Conservation (phyloP, 1,140 invertebrate species). For the Belonocnema kinseyi region DNA sequence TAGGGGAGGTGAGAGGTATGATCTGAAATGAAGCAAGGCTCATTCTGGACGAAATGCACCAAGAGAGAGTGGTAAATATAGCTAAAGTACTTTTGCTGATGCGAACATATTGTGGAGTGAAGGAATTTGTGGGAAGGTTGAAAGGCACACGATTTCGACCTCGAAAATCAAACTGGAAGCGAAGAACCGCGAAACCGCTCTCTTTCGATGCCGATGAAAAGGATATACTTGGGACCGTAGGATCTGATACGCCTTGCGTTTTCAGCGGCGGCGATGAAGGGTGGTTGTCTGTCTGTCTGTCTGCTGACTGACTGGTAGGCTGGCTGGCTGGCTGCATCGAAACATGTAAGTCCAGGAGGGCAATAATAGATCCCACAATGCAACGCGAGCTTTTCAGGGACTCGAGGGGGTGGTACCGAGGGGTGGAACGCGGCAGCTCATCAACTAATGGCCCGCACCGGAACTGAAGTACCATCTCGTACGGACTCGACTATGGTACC, state of each 20-base stretch:
- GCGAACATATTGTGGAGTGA: constrained; percentile 16
- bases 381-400: constrained; percentile 68
- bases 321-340: constrained; percentile 61
- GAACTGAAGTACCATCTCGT: constrained; percentile 66
- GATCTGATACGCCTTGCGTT: constrained; percentile 47
- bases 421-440: constrained; percentile 65
- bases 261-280: constrained; percentile 45
- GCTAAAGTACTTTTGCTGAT: too few species aligned
- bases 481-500: constrained; percentile 55
- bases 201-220: constrained; percentile 53
- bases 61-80: too few species aligned
- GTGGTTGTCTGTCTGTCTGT: constrained; percentile 46
- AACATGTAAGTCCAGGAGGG: constrained; percentile 69
- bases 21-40: too few species aligned
- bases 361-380: constrained; percentile 74
- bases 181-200: constrained; percentile 56
- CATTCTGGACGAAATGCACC: neutral
- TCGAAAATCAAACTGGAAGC: constrained; percentile 50
- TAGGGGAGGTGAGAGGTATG: too few species aligned
- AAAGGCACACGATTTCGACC: constrained; percentile 24
- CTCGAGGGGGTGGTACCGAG: constrained; percentile 46
- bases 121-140: neutral
- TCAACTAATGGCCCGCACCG: constrained; percentile 76
- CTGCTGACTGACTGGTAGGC: constrained; percentile 42
- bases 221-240: constrained; percentile 35